Evolutionary conservation across 2,888 invertebrate genomes (phyloP).

Genomic region (Cephus nigrinus): DNA sequence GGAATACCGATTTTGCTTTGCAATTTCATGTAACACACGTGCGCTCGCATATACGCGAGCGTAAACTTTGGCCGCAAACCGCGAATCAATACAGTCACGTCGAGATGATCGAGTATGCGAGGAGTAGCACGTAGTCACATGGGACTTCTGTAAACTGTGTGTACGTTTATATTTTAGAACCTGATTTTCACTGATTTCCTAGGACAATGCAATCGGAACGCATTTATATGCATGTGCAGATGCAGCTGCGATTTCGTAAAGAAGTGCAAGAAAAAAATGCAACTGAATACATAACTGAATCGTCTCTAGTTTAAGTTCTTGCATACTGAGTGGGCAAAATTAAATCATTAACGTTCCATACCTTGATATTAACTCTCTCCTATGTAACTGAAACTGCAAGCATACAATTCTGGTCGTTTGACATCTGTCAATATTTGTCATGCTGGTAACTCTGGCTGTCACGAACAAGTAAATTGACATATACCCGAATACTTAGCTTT

Average conservation of each 20-base stretch:
- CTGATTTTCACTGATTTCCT: neutral
- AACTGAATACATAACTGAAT: neutral
- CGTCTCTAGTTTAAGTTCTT: neutral
- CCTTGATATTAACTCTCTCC: no score
- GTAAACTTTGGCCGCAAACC: neutral
- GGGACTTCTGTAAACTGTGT: neutral
- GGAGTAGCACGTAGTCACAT: neutral
- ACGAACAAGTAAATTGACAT: no score
- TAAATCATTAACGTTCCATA: no score
- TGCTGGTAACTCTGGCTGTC: no score
- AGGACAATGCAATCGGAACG: neutral
- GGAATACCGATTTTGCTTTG: neutral
- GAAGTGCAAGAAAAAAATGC: neutral
- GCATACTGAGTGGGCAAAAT: neutral
- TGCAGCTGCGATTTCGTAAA: neutral
- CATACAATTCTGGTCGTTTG: no score
- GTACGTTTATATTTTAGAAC: neutral
- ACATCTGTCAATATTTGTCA: no score
- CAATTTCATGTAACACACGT: neutral
- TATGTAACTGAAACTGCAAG: no score
- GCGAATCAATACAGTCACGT: neutral
- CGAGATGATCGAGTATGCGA: neutral
- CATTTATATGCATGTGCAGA: neutral
- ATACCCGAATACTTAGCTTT: no score
- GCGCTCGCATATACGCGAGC: neutral